phyloP scores from a whole-genome alignment of 2,113 vertebrate genomes.

The Lanius collurio region DNA sequence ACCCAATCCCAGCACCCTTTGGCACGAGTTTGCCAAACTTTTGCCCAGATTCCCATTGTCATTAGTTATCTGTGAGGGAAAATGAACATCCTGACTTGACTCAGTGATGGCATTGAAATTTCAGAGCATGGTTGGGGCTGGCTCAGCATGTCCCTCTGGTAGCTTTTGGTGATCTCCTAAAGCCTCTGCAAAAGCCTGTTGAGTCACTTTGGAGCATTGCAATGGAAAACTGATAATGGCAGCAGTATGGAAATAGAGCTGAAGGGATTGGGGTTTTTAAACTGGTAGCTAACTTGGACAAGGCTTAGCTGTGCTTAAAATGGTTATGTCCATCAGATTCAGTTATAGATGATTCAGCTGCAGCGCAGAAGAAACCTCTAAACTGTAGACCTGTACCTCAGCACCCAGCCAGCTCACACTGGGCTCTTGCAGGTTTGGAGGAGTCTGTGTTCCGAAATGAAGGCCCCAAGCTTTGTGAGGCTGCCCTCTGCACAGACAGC shows the following conservation, averaged over 20 bases:
- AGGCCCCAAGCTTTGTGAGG: neutral
- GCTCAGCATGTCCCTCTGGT: neutral
- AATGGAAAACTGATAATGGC: constrained; percentile 36
- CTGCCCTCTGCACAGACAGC: neutral
- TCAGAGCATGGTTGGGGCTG: neutral
- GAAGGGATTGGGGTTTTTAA: constrained; percentile 48
- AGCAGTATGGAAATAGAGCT: constrained; percentile 12
- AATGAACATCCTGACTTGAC: neutral
- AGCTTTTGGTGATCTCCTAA: constrained; percentile 10
- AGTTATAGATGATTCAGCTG: constrained; percentile 6
- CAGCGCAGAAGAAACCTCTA: neutral
- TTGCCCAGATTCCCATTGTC: neutral
- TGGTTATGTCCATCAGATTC: constrained; percentile 1
- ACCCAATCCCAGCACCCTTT: neutral
- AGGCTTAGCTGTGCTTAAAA: constrained; percentile 50
- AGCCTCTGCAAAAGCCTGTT: neutral
- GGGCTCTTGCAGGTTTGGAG: neutral
- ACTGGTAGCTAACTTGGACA: constrained; percentile 35
- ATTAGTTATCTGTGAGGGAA: neutral
- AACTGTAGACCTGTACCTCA: neutral
- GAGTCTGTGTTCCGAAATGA: accelerated
- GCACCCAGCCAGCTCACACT: neutral
- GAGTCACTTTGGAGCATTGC: constrained; percentile 26
- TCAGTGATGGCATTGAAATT: neutral
- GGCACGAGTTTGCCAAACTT: neutral